Evolutionary conservation across 1,140 invertebrate species (phyloP).

Genomic region (Procambarus virginalis): DNA sequence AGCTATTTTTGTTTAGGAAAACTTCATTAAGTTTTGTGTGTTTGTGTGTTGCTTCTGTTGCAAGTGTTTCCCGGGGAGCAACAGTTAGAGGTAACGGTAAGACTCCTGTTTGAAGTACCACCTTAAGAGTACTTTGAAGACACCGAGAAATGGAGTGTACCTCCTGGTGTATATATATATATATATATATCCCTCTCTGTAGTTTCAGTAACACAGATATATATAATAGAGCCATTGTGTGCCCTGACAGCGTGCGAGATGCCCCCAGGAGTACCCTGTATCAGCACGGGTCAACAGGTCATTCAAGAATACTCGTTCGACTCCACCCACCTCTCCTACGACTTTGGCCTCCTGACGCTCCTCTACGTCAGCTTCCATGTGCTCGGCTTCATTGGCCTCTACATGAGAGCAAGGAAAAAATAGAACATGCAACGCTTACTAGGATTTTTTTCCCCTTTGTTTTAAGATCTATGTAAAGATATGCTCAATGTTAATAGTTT

Average conservation of each 20-base stretch:
- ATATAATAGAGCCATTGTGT: constrained; percentile 37
- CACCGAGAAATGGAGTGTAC: too few relatives aligned
- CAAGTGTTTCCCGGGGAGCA: too few relatives aligned
- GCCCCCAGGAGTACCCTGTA: constrained; percentile 80
- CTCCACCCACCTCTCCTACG: constrained; percentile 78
- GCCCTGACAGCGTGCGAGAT: constrained; percentile 80
- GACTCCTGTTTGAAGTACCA: too few relatives aligned
- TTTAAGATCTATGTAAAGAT: too few relatives aligned
- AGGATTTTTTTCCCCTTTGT: too few relatives aligned
- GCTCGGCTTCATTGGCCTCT: constrained; percentile 81
- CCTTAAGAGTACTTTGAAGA: too few relatives aligned
- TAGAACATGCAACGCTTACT: constrained; percentile 72
- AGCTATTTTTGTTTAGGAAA: too few relatives aligned
- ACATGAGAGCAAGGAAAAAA: constrained; percentile 79
- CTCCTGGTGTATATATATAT: too few relatives aligned
- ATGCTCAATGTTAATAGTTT: too few relatives aligned
- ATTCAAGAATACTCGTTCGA: constrained; percentile 83
- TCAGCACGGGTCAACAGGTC: constrained; percentile 82
- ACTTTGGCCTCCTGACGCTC: constrained; percentile 80
- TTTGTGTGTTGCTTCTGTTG: background rate
- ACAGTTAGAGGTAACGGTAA: too few relatives aligned
- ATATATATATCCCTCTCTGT: too few relatives aligned
- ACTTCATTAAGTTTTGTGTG: too few relatives aligned
- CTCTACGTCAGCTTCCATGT: constrained; percentile 83
- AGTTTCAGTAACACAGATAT: background rate